phyloP scores from a whole-genome alignment of 2,888 invertebrate genomes.

The Hyalella azteca region DNA sequence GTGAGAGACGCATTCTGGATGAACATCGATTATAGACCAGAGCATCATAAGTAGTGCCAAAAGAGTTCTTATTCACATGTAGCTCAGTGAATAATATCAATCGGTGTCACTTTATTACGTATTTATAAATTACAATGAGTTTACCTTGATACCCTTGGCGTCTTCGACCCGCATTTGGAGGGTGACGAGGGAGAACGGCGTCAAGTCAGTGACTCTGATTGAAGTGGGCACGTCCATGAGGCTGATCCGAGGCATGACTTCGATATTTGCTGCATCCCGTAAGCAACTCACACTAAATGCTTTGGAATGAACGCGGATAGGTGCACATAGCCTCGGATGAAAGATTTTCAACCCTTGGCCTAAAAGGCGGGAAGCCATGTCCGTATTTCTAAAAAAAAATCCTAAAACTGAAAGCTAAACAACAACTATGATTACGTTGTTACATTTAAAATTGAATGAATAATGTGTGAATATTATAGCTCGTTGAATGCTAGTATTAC shows the following conservation, averaged over 20 bases:
- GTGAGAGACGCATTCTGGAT: not conserved
- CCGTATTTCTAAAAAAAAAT: too few relatives aligned
- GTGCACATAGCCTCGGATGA: too few relatives aligned
- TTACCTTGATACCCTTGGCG: slow-evolving; percentile 44
- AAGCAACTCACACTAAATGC: not conserved
- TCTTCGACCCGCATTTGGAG: slow-evolving; percentile 41
- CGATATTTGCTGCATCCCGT: not conserved
- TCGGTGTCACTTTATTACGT: too few relatives aligned
- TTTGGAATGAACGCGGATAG: too few relatives aligned
- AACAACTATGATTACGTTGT: too few relatives aligned
- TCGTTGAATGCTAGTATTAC: too few relatives aligned
- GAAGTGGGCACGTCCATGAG: slow-evolving; percentile 48
- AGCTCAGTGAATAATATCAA: not conserved
- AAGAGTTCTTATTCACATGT: not conserved
- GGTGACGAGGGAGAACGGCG: slow-evolving; percentile 43
- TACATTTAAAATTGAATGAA: too few relatives aligned
- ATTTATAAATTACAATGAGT: not conserved
- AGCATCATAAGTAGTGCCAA: too few relatives aligned
- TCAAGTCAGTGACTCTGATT: slow-evolving; percentile 36
- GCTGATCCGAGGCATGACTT: slow-evolving; percentile 41
- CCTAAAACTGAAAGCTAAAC: too few relatives aligned
- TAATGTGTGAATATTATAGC: too few relatives aligned
- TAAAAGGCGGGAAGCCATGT: too few relatives aligned
- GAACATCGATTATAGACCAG: not conserved
- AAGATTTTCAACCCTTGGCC: too few relatives aligned